Evolutionary conservation across 2,888 invertebrate species (phyloP), one percentile per base, ranked within the genome.

Genomic region (Ametastegia equiseti): DNA sequence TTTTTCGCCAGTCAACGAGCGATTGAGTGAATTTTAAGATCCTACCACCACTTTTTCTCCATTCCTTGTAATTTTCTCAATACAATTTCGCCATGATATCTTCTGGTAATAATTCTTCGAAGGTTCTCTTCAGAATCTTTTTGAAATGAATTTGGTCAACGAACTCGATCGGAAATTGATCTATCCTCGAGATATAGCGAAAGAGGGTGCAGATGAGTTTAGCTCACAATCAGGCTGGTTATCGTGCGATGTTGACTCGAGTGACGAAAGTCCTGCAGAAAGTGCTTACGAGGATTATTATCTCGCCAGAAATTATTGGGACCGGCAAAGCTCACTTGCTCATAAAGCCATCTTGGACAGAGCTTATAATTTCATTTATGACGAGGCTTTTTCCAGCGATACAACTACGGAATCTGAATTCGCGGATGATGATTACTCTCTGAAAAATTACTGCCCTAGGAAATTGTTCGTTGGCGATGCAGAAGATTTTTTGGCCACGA

Each of bases 271-370:
- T 33, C 45, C 45, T 7, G 3, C 47, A 1, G 71, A 45, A 0
- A 71, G 71, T 9, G 27, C 45, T 15, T 42, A 71, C 30, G 45
- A 71, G 30, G 71, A 71, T 45, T 42, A 19, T 75, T 36, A n/a
- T 5, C 7, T 13, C 9, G 45, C 30, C 5, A 47, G 30, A 36
- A 71, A 71, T 47, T 47, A 30, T 75, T 54, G 19, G 54, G 36
- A 2, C 19, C 36, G 23, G 0, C 13, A 23, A 36, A 54, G 54
- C 7, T 33, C 54, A 11, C 3, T 27, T 5, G 50, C 9, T 5
- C 33, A 27, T 11, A 73, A 33, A 50, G 47, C 30, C 27, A 19
- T 50, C n/a, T 54, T 73, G 36, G 73, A 50, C 54, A 73, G 50
- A 36, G 73, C 36, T 9, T 50, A 75, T 13, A 54, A 75, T 45